Percentiles rank a stretch among this genome's conserved stretches.
These are phyloP conservation scores for Peromyscus nudipes DNA, from an alignment of 2,797 vertebrate species.

Conservation along the genomic window DNA sequence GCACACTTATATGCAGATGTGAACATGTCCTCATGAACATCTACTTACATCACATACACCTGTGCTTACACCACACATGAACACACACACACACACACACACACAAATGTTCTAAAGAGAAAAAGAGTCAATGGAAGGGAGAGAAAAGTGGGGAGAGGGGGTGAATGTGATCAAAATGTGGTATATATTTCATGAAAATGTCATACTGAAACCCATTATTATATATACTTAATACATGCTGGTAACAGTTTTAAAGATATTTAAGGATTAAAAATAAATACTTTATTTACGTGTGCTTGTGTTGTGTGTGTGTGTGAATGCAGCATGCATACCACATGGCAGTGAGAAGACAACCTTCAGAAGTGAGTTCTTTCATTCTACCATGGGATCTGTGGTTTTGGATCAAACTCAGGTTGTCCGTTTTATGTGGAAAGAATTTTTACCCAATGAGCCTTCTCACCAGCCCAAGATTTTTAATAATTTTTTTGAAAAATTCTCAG, in stretches of 20 bases:
- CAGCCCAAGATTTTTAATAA: background rate
- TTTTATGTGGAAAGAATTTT: background rate
- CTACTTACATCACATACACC: background rate
- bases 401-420: background rate
- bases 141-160: background rate
- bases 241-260: background rate
- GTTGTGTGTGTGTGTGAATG: no score
- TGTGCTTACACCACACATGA: background rate
- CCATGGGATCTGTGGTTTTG: background rate
- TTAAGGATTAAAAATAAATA: background rate
- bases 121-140: background rate
- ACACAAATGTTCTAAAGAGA: background rate
- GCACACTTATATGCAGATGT: background rate
- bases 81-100: background rate
- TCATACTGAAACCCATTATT: background rate
- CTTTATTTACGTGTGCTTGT: background rate
- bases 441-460: background rate
- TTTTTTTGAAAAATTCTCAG: background rate
- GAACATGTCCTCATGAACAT: background rate
- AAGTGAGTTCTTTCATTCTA: background rate
- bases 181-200: background rate
- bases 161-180: no score
- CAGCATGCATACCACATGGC: no score
- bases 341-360: background rate
- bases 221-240: background rate